Conservation (phyloP, 2,888 invertebrate species). For the Meteorus colon region DNA sequence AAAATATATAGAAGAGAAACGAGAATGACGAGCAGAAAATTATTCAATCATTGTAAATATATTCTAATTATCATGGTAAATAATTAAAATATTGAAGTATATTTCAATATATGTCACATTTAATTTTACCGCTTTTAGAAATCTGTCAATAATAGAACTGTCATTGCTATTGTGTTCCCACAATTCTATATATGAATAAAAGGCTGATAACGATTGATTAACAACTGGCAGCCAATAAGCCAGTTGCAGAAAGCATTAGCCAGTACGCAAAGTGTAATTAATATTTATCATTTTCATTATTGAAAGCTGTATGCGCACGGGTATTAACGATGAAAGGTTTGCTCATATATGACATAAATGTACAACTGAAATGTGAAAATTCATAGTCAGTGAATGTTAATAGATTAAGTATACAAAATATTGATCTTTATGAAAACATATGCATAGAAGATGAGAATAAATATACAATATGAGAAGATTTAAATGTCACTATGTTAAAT, state of each 20-base stretch:
- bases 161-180: background rate
- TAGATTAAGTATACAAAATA: background rate
- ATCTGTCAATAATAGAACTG: background rate
- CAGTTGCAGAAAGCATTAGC: background rate
- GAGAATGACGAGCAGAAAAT: background rate
- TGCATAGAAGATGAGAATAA: background rate
- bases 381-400: background rate
- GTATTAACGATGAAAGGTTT: constrained; percentile 11
- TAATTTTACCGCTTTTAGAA: background rate
- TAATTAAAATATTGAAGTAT: background rate
- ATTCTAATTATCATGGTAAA: constrained; percentile 3
- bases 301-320: background rate
- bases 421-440: background rate
- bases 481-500: background rate
- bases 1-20: background rate
- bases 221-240: background rate
- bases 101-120: background rate
- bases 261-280: background rate
- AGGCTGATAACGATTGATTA: background rate
- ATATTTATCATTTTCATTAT: constrained; percentile 13
- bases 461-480: background rate
- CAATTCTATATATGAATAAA: background rate
- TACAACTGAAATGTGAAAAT: background rate
- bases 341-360: background rate
- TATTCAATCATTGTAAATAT: background rate